Evolutionary conservation across 2,113 vertebrate genomes (phyloP), one percentile per base, ranked within the genome.

Genomic region (Paracanthobrama guichenoti): DNA sequence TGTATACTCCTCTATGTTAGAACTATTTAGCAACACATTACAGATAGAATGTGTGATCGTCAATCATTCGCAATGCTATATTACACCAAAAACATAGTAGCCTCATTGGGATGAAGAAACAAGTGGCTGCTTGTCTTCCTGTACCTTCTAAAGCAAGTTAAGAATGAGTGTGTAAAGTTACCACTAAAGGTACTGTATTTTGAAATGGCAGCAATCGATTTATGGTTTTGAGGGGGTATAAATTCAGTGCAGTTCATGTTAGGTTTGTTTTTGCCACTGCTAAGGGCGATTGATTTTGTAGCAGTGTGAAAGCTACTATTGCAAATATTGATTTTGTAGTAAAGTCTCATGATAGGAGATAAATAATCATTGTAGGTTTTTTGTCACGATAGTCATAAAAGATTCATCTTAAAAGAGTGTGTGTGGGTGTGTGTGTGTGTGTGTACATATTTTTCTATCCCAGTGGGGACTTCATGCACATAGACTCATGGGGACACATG

Each of bases 321-420:
- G 81, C 84, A 77, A 79, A 48, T 88, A 88, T 88, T 88, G 87
- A 88, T 88, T 86, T 84, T 86, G 84, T 77, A 84, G 77, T 83
- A 84, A 86, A 86, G 84, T 72, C 71, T 81, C 81, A 50, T 77
- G 31, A 81, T 84, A 72, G 59, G 62, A 88, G 84, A 86, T 81
- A 86, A 86, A 86, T 88, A 83, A 77, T 85, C 39, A 73, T 59
- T 75, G 42, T 76, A 50, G 69, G 75, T 71, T 75, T 83, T 62
- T 64, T 31, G 31, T 55, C 73, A 67, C 31, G 59, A 72, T 57
- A 12, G 72, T 84, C 66, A 84, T 80, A n/a, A 57, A 60, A 48
- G 42, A 55, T 84, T 82, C 24, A 55, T 88, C 74, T 66, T 72
- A 20, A 35, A 55, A 28, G 66, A n/a, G 55, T 31, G 55, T 79